Conservation (phyloP, 2,888 invertebrate genomes). For the Habroteleia sp. region DNA sequence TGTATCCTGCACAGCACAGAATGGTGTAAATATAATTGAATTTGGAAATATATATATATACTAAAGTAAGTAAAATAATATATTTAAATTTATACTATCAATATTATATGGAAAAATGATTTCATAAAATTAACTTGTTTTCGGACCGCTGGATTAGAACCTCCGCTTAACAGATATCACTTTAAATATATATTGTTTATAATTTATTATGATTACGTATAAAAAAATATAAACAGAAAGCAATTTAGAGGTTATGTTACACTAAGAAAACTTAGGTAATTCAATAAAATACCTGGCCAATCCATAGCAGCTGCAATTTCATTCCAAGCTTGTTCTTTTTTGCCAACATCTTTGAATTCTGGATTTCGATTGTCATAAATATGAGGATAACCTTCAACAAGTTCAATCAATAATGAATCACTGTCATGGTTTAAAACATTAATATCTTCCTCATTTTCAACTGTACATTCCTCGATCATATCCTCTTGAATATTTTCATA, state of each 20-base stretch:
- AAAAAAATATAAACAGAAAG: not conserved
- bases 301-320: slow-evolving; percentile 55
- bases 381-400: slow-evolving; percentile 59
- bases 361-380: slow-evolving; percentile 59
- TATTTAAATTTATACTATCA: too few relatives aligned
- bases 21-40: too few relatives aligned
- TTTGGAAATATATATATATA: too few relatives aligned
- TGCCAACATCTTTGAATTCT: slow-evolving; percentile 48
- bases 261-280: too few relatives aligned
- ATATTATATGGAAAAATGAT: too few relatives aligned
- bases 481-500: slow-evolving; percentile 39
- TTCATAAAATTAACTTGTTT: too few relatives aligned
- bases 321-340: slow-evolving; percentile 54
- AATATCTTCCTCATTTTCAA: slow-evolving; percentile 43
- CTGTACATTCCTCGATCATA: slow-evolving; percentile 34
- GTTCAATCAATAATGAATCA: slow-evolving; percentile 59
- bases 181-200: too few relatives aligned
- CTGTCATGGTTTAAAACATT: slow-evolving; percentile 33
- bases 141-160: too few relatives aligned
- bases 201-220: too few relatives aligned
- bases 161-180: too few relatives aligned
- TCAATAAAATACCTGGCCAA: slow-evolving; percentile 50
- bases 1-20: too few relatives aligned
- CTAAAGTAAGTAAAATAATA: too few relatives aligned
- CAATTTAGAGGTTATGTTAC: slow-evolving; percentile 4